Evolutionary conservation across 2,113 vertebrate species (phyloP), one percentile per base, ranked within the genome.

Genomic region (Azemiops feae): DNA sequence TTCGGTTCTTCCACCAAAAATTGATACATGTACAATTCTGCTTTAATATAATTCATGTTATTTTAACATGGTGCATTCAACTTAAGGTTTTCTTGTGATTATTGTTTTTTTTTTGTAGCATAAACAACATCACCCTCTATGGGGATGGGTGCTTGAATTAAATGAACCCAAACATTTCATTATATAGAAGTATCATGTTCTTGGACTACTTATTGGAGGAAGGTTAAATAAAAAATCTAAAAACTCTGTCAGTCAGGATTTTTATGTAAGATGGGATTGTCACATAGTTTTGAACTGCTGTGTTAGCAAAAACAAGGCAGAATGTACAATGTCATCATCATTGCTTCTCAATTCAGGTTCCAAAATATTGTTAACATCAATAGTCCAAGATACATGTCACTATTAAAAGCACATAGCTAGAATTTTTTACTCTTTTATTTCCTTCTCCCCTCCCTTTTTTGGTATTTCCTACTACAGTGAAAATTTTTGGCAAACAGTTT

Each of bases 91-190:
- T 30, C 4, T 43, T 85, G 53, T 20, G 16, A 89, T 89, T 69
- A 14, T 94, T n/a, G 1, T 30, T 90, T 4, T 9, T 3, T 81
- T 81, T 39, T 39, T 39, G 18, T 43, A 81, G 30, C 20, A 30
- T 45, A 27, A 43, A 27, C 20, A 89, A 45, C 1, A 45, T 64
- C 30, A 64, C 43, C 47, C n/a, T 34, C 4, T 95, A 27, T 16
- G 14, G 14, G 1, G 85, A 18, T 54, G 96, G 95, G 92, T 34
- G 74, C 91, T 95, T 91, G 87, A 96, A 91, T 87, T 91, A 96
- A 97, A 95, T 90, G 91, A 94, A 93, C 92, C 45, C n/a, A 95
- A 96, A 74, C 85, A 94, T 93, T 94, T 57, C 20, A 12, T 94
- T 81, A 81, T 4, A 74, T 69, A 93, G 92, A 88, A 94, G 90